Evolutionary conservation across 2,797 vertebrate genomes (phyloP).

Genomic region (Ciconia nigra): DNA sequence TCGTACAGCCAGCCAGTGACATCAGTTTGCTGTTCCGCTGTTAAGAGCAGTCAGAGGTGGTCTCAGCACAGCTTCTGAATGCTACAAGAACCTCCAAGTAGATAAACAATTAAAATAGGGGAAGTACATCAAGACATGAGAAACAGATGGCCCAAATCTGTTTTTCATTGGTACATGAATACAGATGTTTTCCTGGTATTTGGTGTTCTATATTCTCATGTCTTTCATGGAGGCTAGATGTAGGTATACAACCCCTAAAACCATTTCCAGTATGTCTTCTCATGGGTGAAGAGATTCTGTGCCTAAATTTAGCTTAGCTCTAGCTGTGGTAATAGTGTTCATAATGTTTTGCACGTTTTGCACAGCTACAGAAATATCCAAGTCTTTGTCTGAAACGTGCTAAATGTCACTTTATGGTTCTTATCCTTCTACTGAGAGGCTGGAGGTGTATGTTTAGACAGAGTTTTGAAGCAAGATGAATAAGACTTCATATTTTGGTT

Average conservation of each 20-base stretch:
- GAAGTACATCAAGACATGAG: neutral
- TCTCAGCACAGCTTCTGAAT: neutral
- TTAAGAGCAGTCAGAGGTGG: neutral
- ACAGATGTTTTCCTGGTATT: neutral
- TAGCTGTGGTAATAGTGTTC: neutral
- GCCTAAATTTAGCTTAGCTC: neutral
- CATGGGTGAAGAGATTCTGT: neutral
- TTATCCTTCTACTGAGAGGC: neutral
- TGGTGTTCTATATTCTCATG: neutral
- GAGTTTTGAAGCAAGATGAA: neutral
- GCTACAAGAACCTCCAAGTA: neutral
- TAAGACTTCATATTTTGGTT: neutral
- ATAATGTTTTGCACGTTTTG: neutral
- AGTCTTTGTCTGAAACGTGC: neutral
- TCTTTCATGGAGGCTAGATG: neutral
- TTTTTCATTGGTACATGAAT: neutral
- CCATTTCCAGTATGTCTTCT: neutral
- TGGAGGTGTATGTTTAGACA: constrained; percentile 41
- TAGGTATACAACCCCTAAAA: neutral
- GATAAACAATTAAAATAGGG: neutral
- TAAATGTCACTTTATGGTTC: neutral
- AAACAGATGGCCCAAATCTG: neutral
- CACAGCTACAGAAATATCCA: neutral
- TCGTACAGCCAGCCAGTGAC: neutral
- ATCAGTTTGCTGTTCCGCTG: neutral